phyloP scores from a whole-genome alignment of 2,888 invertebrate species.

The Aspidiotus destructor region DNA sequence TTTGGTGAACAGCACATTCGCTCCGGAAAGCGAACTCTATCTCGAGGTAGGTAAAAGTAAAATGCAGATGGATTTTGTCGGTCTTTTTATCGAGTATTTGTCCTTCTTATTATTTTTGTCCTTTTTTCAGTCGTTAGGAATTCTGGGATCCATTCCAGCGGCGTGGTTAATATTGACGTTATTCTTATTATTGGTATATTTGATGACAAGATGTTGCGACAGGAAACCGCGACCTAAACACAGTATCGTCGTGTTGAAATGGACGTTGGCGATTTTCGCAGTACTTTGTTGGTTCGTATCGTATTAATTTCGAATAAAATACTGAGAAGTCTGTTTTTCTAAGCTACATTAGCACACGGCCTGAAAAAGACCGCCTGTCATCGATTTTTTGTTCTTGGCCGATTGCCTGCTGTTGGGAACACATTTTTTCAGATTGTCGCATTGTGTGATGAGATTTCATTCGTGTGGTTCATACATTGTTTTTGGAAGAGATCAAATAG shows the following conservation, averaged over 20 bases:
- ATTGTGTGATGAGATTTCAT: too few species aligned
- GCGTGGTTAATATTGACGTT: conserved; percentile 84
- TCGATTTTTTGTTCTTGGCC: too few species aligned
- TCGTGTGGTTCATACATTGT: too few species aligned
- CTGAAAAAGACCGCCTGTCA: too few species aligned
- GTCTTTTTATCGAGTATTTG: background rate
- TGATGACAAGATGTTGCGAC: conserved; percentile 92
- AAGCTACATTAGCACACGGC: too few species aligned
- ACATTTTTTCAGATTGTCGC: too few species aligned
- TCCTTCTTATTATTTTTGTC: background rate
- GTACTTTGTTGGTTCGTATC: conserved; percentile 63
- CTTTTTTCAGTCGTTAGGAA: conserved; percentile 70
- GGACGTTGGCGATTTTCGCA: conserved; percentile 48
- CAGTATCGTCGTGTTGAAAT: conserved; percentile 70
- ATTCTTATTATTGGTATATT: conserved; percentile 77
- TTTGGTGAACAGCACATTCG: conserved; percentile 82
- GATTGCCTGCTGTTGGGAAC: too few species aligned
- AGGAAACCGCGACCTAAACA: conserved; percentile 79
- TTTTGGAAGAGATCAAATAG: too few species aligned
- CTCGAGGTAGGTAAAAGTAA: conserved; percentile 59
- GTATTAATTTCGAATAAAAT: too few species aligned
- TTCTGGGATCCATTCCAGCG: conserved; percentile 87
- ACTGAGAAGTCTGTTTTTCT: too few species aligned
- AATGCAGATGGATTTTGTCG: too few species aligned
- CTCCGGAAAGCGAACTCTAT: conserved; percentile 79